Percentiles rank a stretch among this genome's conserved stretches.
phyloP scores from a whole-genome alignment of 64 coral and sea anemone genomes.

The Astreopora myriophthalma region DNA sequence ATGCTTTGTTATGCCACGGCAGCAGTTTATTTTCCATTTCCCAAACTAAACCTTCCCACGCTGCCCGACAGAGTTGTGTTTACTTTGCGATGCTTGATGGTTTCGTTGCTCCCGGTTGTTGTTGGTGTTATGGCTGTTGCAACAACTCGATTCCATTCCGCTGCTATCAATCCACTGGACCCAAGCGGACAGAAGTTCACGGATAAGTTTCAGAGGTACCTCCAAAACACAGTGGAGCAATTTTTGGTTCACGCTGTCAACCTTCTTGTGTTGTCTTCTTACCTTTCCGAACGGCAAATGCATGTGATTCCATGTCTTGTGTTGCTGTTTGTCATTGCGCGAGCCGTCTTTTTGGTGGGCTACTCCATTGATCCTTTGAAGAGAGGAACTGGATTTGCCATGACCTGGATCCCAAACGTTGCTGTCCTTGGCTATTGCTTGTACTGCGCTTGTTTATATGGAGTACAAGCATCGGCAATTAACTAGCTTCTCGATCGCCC shows the following conservation, averaged over 20 bases:
- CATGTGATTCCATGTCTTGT: constrained; percentile 26
- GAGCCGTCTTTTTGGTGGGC: constrained; percentile 38
- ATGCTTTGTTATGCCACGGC: background rate
- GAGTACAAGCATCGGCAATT: background rate
- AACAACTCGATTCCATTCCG: background rate
- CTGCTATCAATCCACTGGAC: constrained; percentile 64
- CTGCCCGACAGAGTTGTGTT: constrained; percentile 54
- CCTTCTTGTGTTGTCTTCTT: constrained; percentile 37
- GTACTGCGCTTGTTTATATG: background rate
- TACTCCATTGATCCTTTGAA: constrained; percentile 30
- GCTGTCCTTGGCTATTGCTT: constrained; percentile 30
- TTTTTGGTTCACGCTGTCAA: constrained; percentile 52
- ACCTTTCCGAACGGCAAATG: constrained; percentile 65
- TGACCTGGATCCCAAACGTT: constrained; percentile 21
- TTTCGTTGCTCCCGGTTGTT: constrained; percentile 34
- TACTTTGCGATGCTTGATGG: constrained; percentile 32
- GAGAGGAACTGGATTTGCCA: constrained; percentile 53
- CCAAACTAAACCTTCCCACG: constrained; percentile 25
- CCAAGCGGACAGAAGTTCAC: constrained; percentile 24
- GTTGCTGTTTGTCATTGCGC: constrained; percentile 28
- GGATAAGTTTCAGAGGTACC: constrained; percentile 13
- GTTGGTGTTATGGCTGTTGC: constrained; percentile 38
- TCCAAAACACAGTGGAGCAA: constrained; percentile 79
- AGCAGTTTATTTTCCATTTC: background rate
- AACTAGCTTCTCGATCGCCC: background rate